Evolutionary conservation across 2,888 invertebrate genomes (phyloP).

Genomic region (Chaetogeoica ovagalla): DNA sequence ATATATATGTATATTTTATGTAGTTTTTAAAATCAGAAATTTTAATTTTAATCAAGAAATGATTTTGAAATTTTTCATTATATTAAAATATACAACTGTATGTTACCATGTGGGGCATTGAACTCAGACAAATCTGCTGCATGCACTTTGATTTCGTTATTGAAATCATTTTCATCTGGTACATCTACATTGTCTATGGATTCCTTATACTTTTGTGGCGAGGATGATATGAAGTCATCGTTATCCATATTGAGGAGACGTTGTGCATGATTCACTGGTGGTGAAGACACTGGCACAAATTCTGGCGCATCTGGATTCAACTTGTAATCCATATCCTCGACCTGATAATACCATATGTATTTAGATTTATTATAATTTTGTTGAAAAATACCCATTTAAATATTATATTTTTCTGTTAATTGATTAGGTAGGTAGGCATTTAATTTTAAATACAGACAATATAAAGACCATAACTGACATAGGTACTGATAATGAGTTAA

Average conservation of each 20-base stretch:
- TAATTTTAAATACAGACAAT: too few species aligned
- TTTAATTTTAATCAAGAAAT: neutral
- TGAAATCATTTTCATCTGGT: conserved; percentile 68
- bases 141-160: conserved; percentile 63
- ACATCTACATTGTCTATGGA: conserved; percentile 67
- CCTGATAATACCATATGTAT: conserved; percentile 54
- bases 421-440: neutral
- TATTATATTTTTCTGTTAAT: conserved; percentile 2
- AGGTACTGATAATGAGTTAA: neutral
- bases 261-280: conserved; percentile 57
- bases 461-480: neutral
- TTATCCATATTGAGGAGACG: conserved; percentile 56
- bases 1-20: too few species aligned
- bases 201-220: conserved; percentile 69
- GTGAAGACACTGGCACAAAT: conserved; percentile 73
- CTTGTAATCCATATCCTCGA: conserved; percentile 73
- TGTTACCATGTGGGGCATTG: conserved; percentile 7
- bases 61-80: too few species aligned
- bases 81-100: too few species aligned
- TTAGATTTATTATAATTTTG: neutral
- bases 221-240: conserved; percentile 66
- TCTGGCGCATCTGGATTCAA: conserved; percentile 85
- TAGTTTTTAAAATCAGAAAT: too few species aligned
- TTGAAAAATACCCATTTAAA: neutral
- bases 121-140: conserved; percentile 45